Percentiles rank a stretch among this genome's conserved stretches.
Evolutionary conservation across 2,797 vertebrate species (phyloP).

Genomic region (Sebastes glaucus): DNA sequence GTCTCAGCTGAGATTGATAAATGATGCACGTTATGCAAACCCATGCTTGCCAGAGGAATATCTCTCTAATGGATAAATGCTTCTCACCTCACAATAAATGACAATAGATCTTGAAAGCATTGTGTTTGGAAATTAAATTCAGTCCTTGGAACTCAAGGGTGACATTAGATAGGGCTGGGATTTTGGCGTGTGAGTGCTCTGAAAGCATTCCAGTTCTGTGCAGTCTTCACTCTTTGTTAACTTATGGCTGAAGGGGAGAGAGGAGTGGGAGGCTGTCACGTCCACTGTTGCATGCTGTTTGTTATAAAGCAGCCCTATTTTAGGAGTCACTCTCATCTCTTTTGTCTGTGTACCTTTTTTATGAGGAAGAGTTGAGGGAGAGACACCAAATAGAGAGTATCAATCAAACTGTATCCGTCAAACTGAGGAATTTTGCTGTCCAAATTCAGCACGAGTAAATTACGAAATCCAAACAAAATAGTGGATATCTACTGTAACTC

Average conservation of each 20-base stretch:
- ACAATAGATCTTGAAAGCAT: background rate
- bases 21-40: background rate
- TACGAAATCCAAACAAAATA: background rate
- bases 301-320: conserved; percentile 26
- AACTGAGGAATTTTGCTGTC: background rate
- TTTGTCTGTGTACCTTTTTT: background rate
- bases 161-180: conserved; percentile 2
- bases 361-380: background rate
- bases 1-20: conserved; percentile 11
- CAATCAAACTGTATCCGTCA: background rate
- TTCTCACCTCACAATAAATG: background rate
- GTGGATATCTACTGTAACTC: background rate
- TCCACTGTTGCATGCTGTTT: conserved; percentile 33
- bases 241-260: conserved; percentile 13
- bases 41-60: background rate
- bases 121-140: conserved; percentile 18
- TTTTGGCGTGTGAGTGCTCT: background rate
- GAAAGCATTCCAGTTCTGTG: background rate
- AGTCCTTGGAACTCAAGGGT: background rate
- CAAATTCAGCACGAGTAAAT: background rate
- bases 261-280: conserved; percentile 35
- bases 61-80: background rate
- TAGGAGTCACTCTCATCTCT: background rate
- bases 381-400: background rate
- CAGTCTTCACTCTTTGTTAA: conserved; percentile 21